phyloP scores from a whole-genome alignment of 2,888 invertebrate species.

The Oxytorus armatus region DNA sequence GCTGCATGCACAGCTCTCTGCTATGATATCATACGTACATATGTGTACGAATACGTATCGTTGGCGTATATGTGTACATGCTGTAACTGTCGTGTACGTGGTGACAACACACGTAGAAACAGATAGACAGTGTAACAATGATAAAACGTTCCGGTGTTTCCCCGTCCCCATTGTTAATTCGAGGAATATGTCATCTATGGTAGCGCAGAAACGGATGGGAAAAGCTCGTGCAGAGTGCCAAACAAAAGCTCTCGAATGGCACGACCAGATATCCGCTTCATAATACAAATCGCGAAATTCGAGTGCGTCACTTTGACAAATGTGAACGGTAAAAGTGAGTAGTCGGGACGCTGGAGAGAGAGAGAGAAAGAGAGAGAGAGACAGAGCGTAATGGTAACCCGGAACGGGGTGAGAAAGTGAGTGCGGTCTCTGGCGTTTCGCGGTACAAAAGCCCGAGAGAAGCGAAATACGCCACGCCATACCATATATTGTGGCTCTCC shows the following conservation, averaged over 20 bases:
- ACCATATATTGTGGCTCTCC: slow-evolving; percentile 79
- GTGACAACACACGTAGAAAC: slow-evolving; percentile 12
- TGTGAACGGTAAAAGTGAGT: slow-evolving; percentile 38
- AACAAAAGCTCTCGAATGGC: slow-evolving; percentile 38
- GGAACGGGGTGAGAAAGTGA: slow-evolving; percentile 66
- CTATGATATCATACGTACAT: slow-evolving; percentile 66
- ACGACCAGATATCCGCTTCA: slow-evolving; percentile 1
- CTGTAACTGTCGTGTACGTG: slow-evolving; percentile 12
- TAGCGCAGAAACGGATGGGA: slow-evolving; percentile 20
- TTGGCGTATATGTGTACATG: slow-evolving; percentile 1
- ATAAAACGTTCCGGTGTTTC: slow-evolving; percentile 37
- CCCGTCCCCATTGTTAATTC: slow-evolving; percentile 36
- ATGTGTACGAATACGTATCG: slow-evolving; percentile 7
- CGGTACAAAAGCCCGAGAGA: slow-evolving; percentile 66
- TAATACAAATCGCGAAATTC: slow-evolving; percentile 29
- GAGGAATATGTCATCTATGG: slow-evolving; percentile 11
- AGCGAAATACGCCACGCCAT: slow-evolving; percentile 56
- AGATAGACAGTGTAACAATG: slow-evolving; percentile 69
- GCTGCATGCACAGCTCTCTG: slow-evolving; percentile 65
- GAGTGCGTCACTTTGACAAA: slow-evolving; percentile 58
- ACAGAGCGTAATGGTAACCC: slow-evolving; percentile 43
- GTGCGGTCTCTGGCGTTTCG: slow-evolving; percentile 57
- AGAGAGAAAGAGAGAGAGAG: slow-evolving; percentile 23
- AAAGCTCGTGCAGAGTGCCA: slow-evolving; percentile 32
- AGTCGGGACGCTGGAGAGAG: too few relatives aligned